These are phyloP conservation scores for Zaprionus obscuricornis DNA, from an alignment of 2,888 invertebrate genomes.

Conservation along the genomic window DNA sequence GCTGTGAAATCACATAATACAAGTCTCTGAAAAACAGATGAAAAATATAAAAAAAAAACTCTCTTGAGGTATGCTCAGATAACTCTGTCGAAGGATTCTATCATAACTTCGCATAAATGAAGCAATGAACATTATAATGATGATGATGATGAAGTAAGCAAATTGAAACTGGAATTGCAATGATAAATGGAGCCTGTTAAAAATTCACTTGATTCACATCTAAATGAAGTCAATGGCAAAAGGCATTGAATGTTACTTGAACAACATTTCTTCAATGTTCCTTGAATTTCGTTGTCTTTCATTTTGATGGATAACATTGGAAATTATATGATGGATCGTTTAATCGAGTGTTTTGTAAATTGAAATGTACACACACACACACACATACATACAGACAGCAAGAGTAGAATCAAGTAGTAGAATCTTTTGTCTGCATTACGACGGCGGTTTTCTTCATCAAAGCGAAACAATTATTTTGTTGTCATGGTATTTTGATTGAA, in stretches of 20 bases:
- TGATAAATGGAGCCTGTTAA: constrained; percentile 48
- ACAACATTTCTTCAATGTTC: constrained; percentile 1
- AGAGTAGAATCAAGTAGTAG: no score
- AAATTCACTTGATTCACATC: constrained; percentile 33
- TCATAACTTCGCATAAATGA: no score
- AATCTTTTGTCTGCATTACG: constrained; percentile 6
- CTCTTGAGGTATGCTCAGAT: constrained; percentile 33
- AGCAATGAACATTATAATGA: no score
- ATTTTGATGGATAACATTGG: constrained; percentile 47
- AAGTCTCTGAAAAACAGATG: no score
- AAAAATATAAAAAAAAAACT: no score
- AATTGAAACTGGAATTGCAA: constrained; percentile 35
- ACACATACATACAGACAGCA: no score
- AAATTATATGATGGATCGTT: constrained; percentile 44
- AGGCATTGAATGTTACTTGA: no score
- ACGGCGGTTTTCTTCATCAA: no score
- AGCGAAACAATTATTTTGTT: no score
- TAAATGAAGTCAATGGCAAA: constrained; percentile 38
- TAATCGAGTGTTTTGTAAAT: constrained; percentile 31
- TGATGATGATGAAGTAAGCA: no score
- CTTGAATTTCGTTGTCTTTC: constrained; percentile 28
- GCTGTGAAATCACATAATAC: no score
- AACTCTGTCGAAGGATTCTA: no score
- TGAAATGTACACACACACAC: constrained; percentile 40
- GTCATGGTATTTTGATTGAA: constrained; percentile 5